Percentiles rank a stretch among this genome's conserved stretches.
Conservation (phyloP, 2,797 vertebrate genomes). For the Acomys russatus region DNA sequence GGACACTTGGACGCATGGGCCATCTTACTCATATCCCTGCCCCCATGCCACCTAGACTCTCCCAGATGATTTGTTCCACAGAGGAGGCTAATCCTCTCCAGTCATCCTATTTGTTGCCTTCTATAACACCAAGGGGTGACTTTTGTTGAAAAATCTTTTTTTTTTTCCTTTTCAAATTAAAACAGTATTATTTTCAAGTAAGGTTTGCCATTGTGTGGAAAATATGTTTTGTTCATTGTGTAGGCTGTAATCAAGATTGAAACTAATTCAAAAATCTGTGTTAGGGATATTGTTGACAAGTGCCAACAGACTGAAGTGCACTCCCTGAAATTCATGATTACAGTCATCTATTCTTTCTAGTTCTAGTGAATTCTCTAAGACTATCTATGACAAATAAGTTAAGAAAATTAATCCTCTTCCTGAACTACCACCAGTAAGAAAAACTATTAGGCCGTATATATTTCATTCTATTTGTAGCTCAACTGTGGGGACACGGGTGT, state of each 20-base stretch:
- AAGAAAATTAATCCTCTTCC: slow-evolving; percentile 34
- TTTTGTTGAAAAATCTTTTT: slow-evolving; percentile 57
- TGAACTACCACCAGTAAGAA: not conserved
- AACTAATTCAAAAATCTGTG: slow-evolving; percentile 83
- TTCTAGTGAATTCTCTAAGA: slow-evolving; percentile 15
- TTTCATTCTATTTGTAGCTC: not conserved
- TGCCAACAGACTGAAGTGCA: slow-evolving; percentile 66
- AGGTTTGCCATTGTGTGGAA: slow-evolving; percentile 80
- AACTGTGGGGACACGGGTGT: not conserved
- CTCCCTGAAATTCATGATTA: slow-evolving; percentile 54
- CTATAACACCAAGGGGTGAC: slow-evolving; percentile 45
- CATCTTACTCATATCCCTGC: not conserved
- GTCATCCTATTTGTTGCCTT: slow-evolving; percentile 10
- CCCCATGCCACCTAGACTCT: not conserved
- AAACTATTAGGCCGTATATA: not conserved
- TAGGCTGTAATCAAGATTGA: slow-evolving; percentile 84
- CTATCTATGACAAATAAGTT: slow-evolving; percentile 23
- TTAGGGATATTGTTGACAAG: slow-evolving; percentile 71
- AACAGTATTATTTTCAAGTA: slow-evolving; percentile 81
- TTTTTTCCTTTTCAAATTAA: slow-evolving; percentile 50
- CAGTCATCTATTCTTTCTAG: slow-evolving; percentile 42
- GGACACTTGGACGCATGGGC: not conserved
- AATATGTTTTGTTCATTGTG: slow-evolving; percentile 83
- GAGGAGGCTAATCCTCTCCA: slow-evolving; percentile 24
- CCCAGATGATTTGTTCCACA: slow-evolving; percentile 8